Conservation (phyloP, 2,113 vertebrate genomes). For the Formicarius rufipectus region DNA sequence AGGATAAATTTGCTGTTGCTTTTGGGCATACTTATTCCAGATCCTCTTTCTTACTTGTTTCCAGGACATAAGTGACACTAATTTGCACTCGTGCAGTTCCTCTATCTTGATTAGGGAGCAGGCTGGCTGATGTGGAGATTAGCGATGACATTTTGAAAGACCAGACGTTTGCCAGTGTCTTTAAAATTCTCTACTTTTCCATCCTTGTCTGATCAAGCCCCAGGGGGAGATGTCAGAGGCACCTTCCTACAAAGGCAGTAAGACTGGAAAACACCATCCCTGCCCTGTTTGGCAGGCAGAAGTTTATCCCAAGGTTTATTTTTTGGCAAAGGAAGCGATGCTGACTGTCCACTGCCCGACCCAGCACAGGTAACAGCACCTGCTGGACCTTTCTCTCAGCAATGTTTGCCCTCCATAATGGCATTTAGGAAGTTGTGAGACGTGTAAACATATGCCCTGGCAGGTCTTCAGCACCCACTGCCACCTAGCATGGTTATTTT, state of each 20-base stretch:
- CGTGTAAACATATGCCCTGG: neutral
- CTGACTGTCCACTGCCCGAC: neutral
- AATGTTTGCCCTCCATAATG: fast-evolving
- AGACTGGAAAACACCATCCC: neutral
- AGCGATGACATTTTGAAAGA: neutral
- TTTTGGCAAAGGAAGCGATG: neutral
- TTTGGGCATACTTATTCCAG: neutral
- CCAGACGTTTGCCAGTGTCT: neutral
- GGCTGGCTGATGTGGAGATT: neutral
- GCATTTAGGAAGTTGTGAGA: neutral
- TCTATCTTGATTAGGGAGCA: neutral
- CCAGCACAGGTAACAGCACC: neutral
- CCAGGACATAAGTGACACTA: slow-evolving; percentile 4
- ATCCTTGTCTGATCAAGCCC: neutral
- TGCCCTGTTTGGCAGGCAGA: neutral
- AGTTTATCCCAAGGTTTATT: neutral
- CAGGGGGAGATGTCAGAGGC: neutral
- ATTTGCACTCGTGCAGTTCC: slow-evolving; percentile 22
- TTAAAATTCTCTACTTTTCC: neutral
- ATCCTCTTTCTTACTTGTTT: slow-evolving; percentile 1
- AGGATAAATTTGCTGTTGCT: neutral
- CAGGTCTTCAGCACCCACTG: neutral
- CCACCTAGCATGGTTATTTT: neutral
- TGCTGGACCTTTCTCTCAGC: neutral
- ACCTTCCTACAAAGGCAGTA: neutral